Conservation (phyloP, 2,888 invertebrate genomes). For the Meiosimyza platycephala region DNA sequence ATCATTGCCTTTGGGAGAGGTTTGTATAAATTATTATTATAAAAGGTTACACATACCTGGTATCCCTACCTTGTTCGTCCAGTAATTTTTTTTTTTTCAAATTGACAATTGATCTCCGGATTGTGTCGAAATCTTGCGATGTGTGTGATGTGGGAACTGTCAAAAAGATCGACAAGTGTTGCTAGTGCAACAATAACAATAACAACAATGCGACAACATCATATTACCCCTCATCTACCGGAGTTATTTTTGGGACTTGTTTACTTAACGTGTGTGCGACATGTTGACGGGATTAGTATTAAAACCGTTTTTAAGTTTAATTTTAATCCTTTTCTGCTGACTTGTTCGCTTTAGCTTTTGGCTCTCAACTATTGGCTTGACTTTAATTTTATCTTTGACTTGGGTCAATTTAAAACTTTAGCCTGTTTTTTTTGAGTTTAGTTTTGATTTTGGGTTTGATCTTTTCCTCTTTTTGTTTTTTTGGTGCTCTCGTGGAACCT, state of each 20-base stretch:
- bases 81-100: neutral
- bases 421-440: constrained; percentile 32
- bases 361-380: constrained; percentile 16
- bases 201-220: constrained; percentile 37
- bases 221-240: constrained; percentile 3
- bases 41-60: no score
- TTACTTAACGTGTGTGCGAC: constrained; percentile 41
- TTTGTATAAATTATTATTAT: no score
- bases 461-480: constrained; percentile 49
- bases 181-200: constrained; percentile 40
- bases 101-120: constrained; percentile 15
- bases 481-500: constrained; percentile 50
- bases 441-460: constrained; percentile 26
- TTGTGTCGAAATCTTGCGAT: constrained; percentile 61
- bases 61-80: no score
- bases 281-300: constrained; percentile 58
- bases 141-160: constrained; percentile 62
- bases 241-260: constrained; percentile 11
- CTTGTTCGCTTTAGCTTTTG: neutral
- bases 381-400: constrained; percentile 35
- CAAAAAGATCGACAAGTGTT: constrained; percentile 57
- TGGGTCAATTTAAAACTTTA: neutral
- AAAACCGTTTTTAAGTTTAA: constrained; percentile 56
- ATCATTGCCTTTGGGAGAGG: no score
- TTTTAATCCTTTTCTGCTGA: constrained; percentile 52